phyloP scores from a whole-genome alignment of 2,888 invertebrate genomes.

The Hyalella azteca region DNA sequence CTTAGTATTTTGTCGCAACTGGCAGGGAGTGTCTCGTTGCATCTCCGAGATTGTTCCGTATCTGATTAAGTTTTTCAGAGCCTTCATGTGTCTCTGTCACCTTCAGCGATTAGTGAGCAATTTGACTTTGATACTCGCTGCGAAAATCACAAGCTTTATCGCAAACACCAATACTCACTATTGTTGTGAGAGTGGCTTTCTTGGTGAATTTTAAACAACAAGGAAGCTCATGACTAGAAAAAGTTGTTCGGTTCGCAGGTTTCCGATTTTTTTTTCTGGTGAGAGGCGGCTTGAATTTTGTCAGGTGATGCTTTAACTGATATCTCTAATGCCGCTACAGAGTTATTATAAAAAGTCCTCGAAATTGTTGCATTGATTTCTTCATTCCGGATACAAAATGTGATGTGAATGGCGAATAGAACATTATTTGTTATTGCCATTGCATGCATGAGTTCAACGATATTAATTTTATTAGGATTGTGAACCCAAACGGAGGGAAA shows the following conservation, averaged over 20 bases:
- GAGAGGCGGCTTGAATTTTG: too few species aligned
- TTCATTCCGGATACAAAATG: too few species aligned
- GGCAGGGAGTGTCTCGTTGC: slow-evolving; percentile 14
- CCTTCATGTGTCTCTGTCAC: slow-evolving; percentile 35
- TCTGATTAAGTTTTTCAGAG: slow-evolving; percentile 33
- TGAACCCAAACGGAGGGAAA: too few species aligned
- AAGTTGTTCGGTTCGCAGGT: neutral
- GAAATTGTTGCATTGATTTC: too few species aligned
- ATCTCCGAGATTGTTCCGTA: slow-evolving; percentile 11
- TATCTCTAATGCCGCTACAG: too few species aligned
- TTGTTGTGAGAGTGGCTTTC: slow-evolving; percentile 16
- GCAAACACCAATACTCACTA: neutral
- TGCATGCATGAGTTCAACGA: too few species aligned
- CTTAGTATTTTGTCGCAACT: neutral
- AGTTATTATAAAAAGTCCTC: too few species aligned
- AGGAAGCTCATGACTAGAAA: neutral
- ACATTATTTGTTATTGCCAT: too few species aligned
- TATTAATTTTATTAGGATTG: too few species aligned
- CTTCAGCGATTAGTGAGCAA: slow-evolving; percentile 15
- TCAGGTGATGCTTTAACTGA: too few species aligned
- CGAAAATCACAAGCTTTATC: slow-evolving; percentile 21
- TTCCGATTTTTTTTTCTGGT: too few species aligned
- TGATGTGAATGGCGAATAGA: too few species aligned
- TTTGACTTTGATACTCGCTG: slow-evolving; percentile 22
- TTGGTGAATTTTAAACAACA: slow-evolving; percentile 5